Base-by-base conservation (phyloP, 2,888 invertebrate species). In the Crossocerus cetratus region DNA sequence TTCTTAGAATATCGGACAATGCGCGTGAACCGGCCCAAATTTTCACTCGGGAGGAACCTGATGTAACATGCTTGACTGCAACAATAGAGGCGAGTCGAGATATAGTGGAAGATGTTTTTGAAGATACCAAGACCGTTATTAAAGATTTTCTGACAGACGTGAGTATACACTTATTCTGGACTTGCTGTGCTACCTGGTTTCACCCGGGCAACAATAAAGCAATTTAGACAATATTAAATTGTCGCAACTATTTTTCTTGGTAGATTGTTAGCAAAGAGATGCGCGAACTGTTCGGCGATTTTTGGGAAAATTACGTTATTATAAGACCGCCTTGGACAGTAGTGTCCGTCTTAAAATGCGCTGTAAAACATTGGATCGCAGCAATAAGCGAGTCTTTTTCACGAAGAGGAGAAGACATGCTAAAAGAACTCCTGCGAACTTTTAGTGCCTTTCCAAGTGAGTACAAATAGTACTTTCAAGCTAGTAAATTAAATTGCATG, bases 311-410 rank as follows among this genome's bases (percentile, higher is more conserved):
- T 3, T 82, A 88, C 61, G 83, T 86, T 21, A 81, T 87, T 57
- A 82, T 88, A 56, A 82, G 80, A 72, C 90, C 91, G 43, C 91
- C 90, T 4, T 91, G 90, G 91, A 84, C 85, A 11, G 57, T 83
- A 2, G 43, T 67, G 11, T 81, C 82, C 54, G 87, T 86, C 54
- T 77, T 90, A 14, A 86, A 87, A 66, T 90, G 90, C 69, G 85
- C 89, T 14, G 70, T 86, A 22, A 88, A 89, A 70, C 90, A 91
- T 71, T 90, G 90, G 90, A 89, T 90, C 53, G 90, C 90, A 13
- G 88, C 87, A 3, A 83, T 88, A 11, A 86, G 84, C 71, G 89
- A 89, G 21, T 85, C 87, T 3, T 90, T 90, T 45, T 21, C 56
- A 2, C 78, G 84, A 66, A 75, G 65, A 61, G 87, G 84, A 3